Evolutionary conservation across 2,888 invertebrate genomes (phyloP).

Genomic region (Epinotia nisella): DNA sequence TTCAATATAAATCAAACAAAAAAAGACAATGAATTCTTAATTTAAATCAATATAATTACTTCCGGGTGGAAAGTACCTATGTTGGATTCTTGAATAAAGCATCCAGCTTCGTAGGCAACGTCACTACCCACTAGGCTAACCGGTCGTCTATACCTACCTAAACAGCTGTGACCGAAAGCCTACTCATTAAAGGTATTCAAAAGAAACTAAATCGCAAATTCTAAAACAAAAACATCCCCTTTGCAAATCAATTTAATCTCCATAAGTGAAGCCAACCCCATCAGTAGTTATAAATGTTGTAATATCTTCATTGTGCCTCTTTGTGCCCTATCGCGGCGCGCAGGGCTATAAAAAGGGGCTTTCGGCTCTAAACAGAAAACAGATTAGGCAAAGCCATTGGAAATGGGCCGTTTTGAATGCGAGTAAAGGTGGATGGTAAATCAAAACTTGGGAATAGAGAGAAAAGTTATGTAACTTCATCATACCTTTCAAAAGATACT

Average conservation of each 20-base stretch:
- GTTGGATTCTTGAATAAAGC: too few relatives aligned
- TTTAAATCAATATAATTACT: too few relatives aligned
- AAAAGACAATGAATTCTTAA: too few relatives aligned
- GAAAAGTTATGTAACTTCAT: not conserved
- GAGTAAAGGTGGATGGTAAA: conserved; percentile 6
- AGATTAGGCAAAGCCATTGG: conserved; percentile 37
- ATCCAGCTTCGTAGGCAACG: too few relatives aligned
- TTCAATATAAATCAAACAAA: too few relatives aligned
- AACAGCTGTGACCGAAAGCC: not conserved
- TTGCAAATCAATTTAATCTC: conserved; percentile 68
- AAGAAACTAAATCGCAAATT: conserved; percentile 4
- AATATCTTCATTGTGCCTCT: conserved; percentile 55
- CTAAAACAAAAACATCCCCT: conserved; percentile 33
- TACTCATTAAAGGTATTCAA: not conserved
- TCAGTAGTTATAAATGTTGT: conserved; percentile 72
- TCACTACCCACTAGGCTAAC: too few relatives aligned
- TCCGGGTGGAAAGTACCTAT: too few relatives aligned
- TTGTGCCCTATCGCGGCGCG: conserved; percentile 69
- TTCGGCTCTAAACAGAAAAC: conserved; percentile 68
- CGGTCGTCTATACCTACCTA: too few relatives aligned
- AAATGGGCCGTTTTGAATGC: conserved; percentile 12
- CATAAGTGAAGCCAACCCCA: conserved; percentile 50
- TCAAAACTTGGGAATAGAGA: not conserved
- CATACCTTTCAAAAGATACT: not conserved
- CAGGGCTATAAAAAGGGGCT: conserved; percentile 84